phyloP scores from a whole-genome alignment of 2,797 vertebrate genomes.

The Vipera ursinii region DNA sequence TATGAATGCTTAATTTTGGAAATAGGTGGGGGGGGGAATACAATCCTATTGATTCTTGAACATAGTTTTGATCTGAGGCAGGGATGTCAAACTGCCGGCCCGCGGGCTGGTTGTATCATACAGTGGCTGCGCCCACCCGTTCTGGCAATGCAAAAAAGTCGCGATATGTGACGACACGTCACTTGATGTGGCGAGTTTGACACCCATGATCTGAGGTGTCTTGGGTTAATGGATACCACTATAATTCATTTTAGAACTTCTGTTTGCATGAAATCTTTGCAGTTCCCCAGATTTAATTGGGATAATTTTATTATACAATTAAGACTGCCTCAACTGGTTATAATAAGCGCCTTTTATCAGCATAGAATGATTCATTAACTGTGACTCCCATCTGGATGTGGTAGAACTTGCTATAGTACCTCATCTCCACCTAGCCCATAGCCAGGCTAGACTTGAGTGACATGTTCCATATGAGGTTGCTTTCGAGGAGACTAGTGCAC shows the following conservation, averaged over 20 bases:
- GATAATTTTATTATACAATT: not conserved
- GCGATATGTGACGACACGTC: too few relatives aligned
- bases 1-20: not conserved
- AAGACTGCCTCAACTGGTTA: not conserved
- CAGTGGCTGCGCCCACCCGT: too few relatives aligned
- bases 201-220: not conserved
- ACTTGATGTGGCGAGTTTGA: too few relatives aligned
- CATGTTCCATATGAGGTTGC: not conserved
- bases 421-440: not conserved
- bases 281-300: not conserved
- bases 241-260: not conserved
- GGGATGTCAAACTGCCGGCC: too few relatives aligned
- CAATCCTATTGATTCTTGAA: not conserved
- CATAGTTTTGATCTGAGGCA: not conserved
- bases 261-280: not conserved
- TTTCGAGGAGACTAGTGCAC: not conserved
- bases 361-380: not conserved
- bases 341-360: not conserved
- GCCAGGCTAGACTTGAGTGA: not conserved
- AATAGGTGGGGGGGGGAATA: not conserved
- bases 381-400: not conserved
- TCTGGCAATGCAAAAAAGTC: too few relatives aligned
- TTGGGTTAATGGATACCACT: not conserved
- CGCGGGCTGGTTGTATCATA: too few relatives aligned
- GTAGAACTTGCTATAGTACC: not conserved